Evolutionary conservation across 2,888 invertebrate genomes (phyloP).

Genomic region (Synanthedon myopaeformis): DNA sequence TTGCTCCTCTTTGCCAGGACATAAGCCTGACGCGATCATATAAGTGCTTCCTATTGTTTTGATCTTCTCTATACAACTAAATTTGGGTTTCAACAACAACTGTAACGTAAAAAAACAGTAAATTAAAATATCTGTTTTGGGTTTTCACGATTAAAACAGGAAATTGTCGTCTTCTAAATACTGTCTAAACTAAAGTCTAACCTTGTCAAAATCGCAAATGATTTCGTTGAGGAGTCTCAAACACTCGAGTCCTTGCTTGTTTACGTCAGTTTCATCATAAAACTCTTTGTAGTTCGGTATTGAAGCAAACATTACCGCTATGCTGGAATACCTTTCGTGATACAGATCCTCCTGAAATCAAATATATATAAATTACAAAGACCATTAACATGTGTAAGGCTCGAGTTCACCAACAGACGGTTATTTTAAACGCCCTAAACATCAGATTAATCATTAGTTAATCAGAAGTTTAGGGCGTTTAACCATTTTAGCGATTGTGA

Average conservation of each 20-base stretch:
- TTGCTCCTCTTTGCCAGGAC: conserved; percentile 87
- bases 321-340: conserved; percentile 92
- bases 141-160: conserved; percentile 9
- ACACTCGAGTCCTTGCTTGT: conserved; percentile 95
- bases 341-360: conserved; percentile 82
- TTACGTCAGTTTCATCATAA: conserved; percentile 96
- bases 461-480: no score
- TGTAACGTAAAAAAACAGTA: conserved; percentile 28
- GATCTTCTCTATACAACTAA: conserved; percentile 96
- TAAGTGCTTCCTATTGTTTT: conserved; percentile 99
- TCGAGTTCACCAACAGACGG: no score
- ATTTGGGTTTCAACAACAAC: conserved; percentile 92
- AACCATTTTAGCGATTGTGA: no score
- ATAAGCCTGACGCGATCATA: conserved; percentile 95
- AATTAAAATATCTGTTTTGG: background rate
- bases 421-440: no score
- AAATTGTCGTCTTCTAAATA: background rate
- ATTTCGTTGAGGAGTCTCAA: conserved; percentile 94
- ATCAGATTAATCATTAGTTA: no score
- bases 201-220: conserved; percentile 98
- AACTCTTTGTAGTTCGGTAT: conserved; percentile 98
- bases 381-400: no score
- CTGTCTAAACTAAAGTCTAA: conserved; percentile 30
- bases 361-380: background rate
- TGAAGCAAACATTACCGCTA: conserved; percentile 98